Conservation (phyloP, 2,797 vertebrate species). For the Mormyrops attenuatus region DNA sequence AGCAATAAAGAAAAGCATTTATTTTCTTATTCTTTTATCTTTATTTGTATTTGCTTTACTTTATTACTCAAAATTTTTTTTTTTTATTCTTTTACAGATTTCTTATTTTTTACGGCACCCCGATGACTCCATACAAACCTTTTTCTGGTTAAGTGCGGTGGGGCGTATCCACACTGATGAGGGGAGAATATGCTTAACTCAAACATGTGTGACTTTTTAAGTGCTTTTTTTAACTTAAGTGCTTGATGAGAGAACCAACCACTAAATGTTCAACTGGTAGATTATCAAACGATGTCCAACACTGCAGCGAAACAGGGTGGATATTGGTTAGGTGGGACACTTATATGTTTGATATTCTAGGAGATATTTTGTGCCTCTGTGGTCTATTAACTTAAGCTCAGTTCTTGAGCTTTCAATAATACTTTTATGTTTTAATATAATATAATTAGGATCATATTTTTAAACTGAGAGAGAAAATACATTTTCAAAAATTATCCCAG, state of each 20-base stretch:
- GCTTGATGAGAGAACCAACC: background rate
- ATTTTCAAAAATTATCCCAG: background rate
- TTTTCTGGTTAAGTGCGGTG: background rate
- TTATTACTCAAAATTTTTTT: background rate
- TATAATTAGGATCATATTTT: background rate
- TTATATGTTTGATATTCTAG: background rate
- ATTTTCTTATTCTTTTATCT: background rate
- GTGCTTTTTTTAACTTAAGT: background rate
- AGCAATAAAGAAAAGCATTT: background rate
- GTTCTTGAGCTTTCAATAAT: background rate
- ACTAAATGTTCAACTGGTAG: background rate
- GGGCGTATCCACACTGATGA: background rate
- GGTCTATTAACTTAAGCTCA: background rate
- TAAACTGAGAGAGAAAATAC: background rate
- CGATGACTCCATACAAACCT: background rate
- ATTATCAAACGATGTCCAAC: background rate
- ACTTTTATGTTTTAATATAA: background rate
- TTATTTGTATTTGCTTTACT: background rate
- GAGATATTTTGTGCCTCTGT: background rate
- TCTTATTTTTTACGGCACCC: background rate
- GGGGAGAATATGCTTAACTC: background rate
- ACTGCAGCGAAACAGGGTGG: background rate
- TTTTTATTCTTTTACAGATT: background rate
- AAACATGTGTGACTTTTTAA: background rate
- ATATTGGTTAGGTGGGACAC: background rate